phyloP scores from a whole-genome alignment of 2,113 vertebrate genomes.

The Nipponia nippon region DNA sequence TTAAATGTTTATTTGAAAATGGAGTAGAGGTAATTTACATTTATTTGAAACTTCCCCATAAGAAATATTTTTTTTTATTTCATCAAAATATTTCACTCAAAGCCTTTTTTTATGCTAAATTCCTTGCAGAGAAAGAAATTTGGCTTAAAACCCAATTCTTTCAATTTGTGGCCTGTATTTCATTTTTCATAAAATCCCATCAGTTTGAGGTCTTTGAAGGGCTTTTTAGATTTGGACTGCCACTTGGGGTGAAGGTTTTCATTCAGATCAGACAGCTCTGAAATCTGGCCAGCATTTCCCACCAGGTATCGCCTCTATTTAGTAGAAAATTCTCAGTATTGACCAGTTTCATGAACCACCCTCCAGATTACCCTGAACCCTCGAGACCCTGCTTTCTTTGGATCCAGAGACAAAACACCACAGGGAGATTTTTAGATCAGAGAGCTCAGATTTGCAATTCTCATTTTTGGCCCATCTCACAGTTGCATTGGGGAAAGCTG shows the following conservation, averaged over 20 bases:
- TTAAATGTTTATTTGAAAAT: not conserved
- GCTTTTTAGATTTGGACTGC: not conserved
- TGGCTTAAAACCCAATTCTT: not conserved
- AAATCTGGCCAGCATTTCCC: not conserved
- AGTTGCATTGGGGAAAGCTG: not conserved
- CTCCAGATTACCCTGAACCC: not conserved
- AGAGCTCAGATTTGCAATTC: not conserved
- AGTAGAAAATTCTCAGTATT: not conserved
- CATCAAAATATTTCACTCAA: not conserved
- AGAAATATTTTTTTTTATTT: not conserved
- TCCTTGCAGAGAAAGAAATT: not conserved
- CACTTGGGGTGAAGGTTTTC: not conserved
- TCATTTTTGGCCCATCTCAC: not conserved
- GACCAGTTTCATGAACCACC: not conserved
- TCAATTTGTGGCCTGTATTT: not conserved
- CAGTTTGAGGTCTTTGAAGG: constrained; percentile 11
- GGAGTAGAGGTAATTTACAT: not conserved
- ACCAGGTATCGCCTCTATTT: not conserved
- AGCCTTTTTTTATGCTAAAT: not conserved
- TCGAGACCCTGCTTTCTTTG: not conserved
- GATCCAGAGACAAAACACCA: not conserved
- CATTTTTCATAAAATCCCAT: not conserved
- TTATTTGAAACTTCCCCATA: not conserved
- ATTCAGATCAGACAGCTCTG: not conserved
- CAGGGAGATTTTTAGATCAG: not conserved